Base-by-base conservation (phyloP, 1,140 invertebrate genomes). In the Gonioctena quinquepunctata region DNA sequence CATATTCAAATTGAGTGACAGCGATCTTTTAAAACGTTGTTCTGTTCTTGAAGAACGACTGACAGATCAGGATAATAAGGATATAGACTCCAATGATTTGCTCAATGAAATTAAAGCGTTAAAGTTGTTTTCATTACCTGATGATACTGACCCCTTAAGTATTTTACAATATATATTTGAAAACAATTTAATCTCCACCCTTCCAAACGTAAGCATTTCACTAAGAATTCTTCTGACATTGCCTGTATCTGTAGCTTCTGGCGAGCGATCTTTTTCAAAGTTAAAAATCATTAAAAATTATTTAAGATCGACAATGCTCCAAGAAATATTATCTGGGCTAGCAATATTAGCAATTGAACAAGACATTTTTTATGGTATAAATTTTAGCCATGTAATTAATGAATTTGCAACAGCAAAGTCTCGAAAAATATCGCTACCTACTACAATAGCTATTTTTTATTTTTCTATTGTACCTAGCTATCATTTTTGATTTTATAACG, bases 221-320 rank as follows among this genome's bases (percentile, higher is more conserved):
- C 22, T 78, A 49, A 59, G 66, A 62, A 72, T 78, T 33, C 65
- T 76, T 2, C 18, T 77, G 21, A 76, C 75, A 48, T 26, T 78
- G 16, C 64, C 72, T 63, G 23, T 78, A 60, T 61, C 70, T 4
- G 63, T 72, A n/a, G 72, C 73, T 49, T 59, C 63, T 33, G 72
- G 2, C 26, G 70, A 78, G 73, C 27, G 33, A 42, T 66, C 21
- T 22, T 77, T 77, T 49, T 70, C 69, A 49, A 78, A 78, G 26
- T 59, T 78, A 26, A 54, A 54, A 54, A 54, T 54, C 18, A 54
- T 54, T 13, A 54, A 54, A 54, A 54, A 54, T 19, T 54, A 54
- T 54, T 54, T 54, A 8, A 54, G 50, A 54, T 54, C 50, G 18
- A 54, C 50, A 54, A 54, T 54, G 18, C 50, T 13, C 18, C 50